Base-by-base conservation (phyloP, 2,888 invertebrate species). In the Helicoverpa assulta region DNA sequence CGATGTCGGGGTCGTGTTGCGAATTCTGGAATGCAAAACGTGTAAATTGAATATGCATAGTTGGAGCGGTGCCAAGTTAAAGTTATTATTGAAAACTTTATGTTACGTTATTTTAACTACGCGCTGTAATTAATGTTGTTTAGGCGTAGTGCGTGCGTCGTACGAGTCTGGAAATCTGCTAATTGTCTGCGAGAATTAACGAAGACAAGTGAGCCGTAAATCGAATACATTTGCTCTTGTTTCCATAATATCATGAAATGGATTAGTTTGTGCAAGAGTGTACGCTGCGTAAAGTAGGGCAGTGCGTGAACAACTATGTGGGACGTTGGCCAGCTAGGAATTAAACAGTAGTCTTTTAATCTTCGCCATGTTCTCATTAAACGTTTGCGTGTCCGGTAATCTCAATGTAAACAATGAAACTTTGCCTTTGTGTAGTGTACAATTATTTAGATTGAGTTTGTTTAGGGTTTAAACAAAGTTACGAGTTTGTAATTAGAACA, bases 11-110 rank as follows among this genome's bases (percentile, higher is more conserved):
- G 85, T 83, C 80, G 87, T 84, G 87, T 85, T 86, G 86, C 85
- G 85, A 88, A 91, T 91, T 91, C 95, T 95, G 94, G 84, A 95
- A 95, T 82, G 67, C 59, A 78, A 87, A 88, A 87, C 70, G 83
- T 80, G 74, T 75, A 70, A 76, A 83, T 69, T 82, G 73, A 81
- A 78, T 79, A 82, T 43, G 66, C 16, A 66, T 60, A 67, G 70
- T 83, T 87, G 88, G 84, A 86, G 58, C 62, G 54, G 16, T 63
- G 85, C 86, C 86, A 88, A 83, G 67, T 21, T 47, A 33, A 63
- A 58, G 47, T 73, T 73, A 73, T 66, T 63, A 73, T 71, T 69
- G 26, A 53, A 70, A 79, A 74, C 58, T 68, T 37, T 69, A 60
- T 67, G 52, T 67, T 73, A 70, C 26, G 59, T 60, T 60, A 73